Conservation (phyloP, 2,113 vertebrate species). For the Oncorhynchus tshawytscha region DNA sequence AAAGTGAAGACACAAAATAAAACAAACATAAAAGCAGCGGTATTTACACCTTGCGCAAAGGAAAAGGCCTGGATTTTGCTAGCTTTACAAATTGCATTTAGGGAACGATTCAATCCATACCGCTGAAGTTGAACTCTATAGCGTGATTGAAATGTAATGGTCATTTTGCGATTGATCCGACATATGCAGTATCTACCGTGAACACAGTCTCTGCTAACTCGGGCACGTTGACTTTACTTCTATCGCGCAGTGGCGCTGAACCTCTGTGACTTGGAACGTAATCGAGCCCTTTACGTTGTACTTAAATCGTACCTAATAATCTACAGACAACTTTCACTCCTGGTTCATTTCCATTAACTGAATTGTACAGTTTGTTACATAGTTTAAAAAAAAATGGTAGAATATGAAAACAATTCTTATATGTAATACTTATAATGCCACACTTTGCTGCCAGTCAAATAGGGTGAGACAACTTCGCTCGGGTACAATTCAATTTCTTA, state of each 20-base stretch:
- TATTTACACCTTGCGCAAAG: slow-evolving; percentile 52
- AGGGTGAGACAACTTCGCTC: slow-evolving; percentile 42
- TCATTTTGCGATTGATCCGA: no score
- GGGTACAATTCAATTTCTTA: slow-evolving; percentile 59
- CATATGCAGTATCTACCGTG: no score
- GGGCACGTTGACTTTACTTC: no score
- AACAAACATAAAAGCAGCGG: slow-evolving; percentile 29
- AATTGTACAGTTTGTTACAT: slow-evolving; percentile 73
- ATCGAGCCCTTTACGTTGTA: slow-evolving; percentile 20
- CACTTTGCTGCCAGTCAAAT: slow-evolving; percentile 44
- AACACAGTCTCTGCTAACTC: no score
- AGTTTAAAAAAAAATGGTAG: slow-evolving; percentile 67
- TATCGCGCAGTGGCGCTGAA: no score
- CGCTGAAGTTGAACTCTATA: no score
- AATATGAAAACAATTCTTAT: slow-evolving; percentile 63
- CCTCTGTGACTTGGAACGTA: no score
- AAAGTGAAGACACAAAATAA: slow-evolving; percentile 15
- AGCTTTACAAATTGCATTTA: slow-evolving; percentile 51
- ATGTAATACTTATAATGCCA: slow-evolving; percentile 63
- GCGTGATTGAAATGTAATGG: no score
- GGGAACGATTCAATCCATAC: no score
- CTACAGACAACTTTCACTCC: slow-evolving; percentile 63
- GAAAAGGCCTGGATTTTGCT: slow-evolving; percentile 27
- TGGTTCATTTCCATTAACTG: slow-evolving; percentile 38
- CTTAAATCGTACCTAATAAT: slow-evolving; percentile 50